Evolutionary conservation across 2,797 vertebrate species (phyloP), one percentile per base, ranked within the genome.

Genomic region (Thamnophis elegans): DNA sequence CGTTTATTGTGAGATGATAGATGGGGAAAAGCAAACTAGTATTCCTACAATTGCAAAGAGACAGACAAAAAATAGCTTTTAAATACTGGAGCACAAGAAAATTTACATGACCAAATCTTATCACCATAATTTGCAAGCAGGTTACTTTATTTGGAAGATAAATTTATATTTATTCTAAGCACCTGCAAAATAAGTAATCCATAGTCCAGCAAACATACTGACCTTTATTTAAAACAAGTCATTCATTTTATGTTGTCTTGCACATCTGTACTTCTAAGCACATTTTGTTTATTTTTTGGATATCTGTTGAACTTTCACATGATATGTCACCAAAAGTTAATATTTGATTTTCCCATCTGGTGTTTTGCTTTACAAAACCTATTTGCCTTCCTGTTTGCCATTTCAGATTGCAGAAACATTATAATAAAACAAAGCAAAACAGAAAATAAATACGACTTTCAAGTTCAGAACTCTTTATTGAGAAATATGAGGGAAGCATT

Each of bases 381-480:
- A 8, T 78, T 92, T 86, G 93, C 82, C 6, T 26, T 62, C 88
- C 89, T 86, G 32, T 89, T 92, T 93, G n/a, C 62, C 0, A n/a
- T 65, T 60, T 94, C 62, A 89, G n/a, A 88, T 95, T 91, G 58
- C 3, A 90, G 60, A 5, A 93, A 0, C 88, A 68, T 60, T 92
- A 51, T 36, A 87, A 36, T n/a, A 91, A 91, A 94, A 1, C 88
- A 91, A 78, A 78, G 18, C 36, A 47, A 82, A 47, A 10, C 36
- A 47, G 22, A 82, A 88, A 94, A 85, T 91, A 94, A 95, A 91
- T 93, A 91, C 42, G 89, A 87, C 87, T 92, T 93, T 86, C 93
- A 59, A 55, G 90, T 87, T 94, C 88, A 89, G 32, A 73, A 55
- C 82, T 96, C 65, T 62, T 88, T 93, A 26, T 55, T 9, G 36